Percentiles rank a stretch among this genome's conserved stretches.
Conservation (phyloP, 2,113 vertebrate species). For the Spermophilus dauricus region DNA sequence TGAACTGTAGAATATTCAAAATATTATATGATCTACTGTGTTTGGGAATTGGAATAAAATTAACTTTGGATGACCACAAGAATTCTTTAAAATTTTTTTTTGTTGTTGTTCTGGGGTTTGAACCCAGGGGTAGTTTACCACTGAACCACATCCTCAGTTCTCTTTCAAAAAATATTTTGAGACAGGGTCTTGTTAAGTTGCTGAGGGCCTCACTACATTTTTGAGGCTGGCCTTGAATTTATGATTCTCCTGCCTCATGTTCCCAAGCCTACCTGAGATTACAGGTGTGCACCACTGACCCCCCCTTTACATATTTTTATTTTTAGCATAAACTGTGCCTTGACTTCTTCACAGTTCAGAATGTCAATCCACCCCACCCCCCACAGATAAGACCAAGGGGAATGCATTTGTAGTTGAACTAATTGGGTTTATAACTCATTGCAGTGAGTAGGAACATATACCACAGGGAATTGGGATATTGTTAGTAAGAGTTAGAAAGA, state of each 20-base stretch:
- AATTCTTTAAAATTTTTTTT: neutral
- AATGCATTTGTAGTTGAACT: neutral
- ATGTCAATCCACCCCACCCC: neutral
- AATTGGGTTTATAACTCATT: neutral
- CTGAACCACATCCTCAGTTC: neutral
- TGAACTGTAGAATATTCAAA: neutral
- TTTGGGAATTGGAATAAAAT: neutral
- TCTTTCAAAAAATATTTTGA: neutral
- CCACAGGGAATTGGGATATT: neutral
- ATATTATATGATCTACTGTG: neutral
- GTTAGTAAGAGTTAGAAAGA: slow-evolving; percentile 42
- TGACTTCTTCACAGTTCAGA: slow-evolving; percentile 18
- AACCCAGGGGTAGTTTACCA: neutral
- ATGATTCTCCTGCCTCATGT: neutral
- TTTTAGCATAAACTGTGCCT: slow-evolving; percentile 16
- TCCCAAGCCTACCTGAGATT: neutral
- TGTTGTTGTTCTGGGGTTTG: neutral
- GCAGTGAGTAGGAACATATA: neutral
- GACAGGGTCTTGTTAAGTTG: neutral
- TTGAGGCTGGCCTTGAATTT: neutral
- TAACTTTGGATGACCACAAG: neutral
- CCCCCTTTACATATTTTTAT: slow-evolving; percentile 10
- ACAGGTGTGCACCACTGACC: neutral
- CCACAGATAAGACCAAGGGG: neutral
- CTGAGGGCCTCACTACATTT: no score